These are phyloP conservation scores for Chelidonichthys spinosus DNA, from an alignment of 2,797 vertebrate species.

Conservation along the genomic window DNA sequence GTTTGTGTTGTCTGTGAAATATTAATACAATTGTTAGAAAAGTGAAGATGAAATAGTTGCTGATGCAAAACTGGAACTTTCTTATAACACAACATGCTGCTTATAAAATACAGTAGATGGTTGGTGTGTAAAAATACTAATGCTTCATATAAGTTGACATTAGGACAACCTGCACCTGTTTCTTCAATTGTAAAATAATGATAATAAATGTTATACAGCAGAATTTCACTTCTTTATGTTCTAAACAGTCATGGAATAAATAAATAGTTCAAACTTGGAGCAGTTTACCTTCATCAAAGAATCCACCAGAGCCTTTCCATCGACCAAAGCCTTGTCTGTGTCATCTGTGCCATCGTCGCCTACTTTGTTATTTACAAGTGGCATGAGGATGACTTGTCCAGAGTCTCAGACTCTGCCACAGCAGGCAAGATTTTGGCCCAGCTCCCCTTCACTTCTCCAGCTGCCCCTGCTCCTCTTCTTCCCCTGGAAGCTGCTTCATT, in stretches of 20 bases:
- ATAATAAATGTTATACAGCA: neutral
- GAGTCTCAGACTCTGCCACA: conserved; percentile 70
- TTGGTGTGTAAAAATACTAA: neutral
- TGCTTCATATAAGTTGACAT: neutral
- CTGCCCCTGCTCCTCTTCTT: conserved; percentile 50
- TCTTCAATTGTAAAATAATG: neutral
- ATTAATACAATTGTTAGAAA: neutral
- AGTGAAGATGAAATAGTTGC: neutral
- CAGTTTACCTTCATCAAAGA: conserved; percentile 85
- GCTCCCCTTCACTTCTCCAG: conserved; percentile 57
- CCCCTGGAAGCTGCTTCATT: conserved; percentile 66
- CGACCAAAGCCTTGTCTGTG: conserved; percentile 70
- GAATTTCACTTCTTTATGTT: neutral
- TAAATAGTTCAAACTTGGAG: neutral
- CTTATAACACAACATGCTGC: neutral
- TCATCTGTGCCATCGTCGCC: conserved; percentile 74
- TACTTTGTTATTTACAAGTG: conserved; percentile 85
- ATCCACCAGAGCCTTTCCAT: conserved; percentile 82
- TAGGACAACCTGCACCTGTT: no score
- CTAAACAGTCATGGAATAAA: neutral
- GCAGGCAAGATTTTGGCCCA: conserved; percentile 55
- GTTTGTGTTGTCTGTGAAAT: conserved; percentile 10
- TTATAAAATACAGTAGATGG: neutral
- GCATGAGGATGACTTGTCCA: conserved; percentile 78
- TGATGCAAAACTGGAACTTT: neutral